Conservation (phyloP, 2,113 vertebrate genomes). For the Sturnira hondurensis region DNA sequence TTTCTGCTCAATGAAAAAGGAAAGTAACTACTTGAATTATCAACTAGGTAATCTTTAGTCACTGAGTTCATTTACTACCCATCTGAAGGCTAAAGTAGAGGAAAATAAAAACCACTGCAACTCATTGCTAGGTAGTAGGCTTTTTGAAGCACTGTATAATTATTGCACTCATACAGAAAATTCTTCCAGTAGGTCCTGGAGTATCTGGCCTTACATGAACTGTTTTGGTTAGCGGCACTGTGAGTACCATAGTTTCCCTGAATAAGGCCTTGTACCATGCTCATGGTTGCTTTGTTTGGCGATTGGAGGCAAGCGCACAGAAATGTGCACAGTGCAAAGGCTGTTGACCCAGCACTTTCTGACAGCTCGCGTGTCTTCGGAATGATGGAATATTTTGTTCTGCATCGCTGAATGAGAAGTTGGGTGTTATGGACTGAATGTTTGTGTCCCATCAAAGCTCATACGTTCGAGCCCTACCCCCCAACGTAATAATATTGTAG, state of each 20-base stretch:
- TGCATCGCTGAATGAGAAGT: constrained; percentile 17
- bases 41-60: not conserved
- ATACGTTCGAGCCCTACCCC: not conserved
- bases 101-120: not conserved
- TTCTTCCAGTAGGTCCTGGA: not conserved
- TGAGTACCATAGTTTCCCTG: not conserved
- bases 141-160: not conserved
- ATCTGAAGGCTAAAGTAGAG: not conserved
- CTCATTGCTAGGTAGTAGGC: not conserved
- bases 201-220: not conserved
- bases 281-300: not conserved
- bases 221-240: not conserved
- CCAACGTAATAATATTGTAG: not conserved
- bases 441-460: not conserved
- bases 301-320: not conserved
- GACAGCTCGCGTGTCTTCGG: not conserved
- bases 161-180: not conserved
- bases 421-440: not conserved
- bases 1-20: not conserved
- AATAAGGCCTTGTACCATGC: not conserved
- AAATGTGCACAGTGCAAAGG: not conserved
- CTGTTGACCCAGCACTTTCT: not conserved
- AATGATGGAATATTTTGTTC: not conserved
- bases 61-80: not conserved
- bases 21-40: not conserved